Base-by-base conservation (phyloP, 1,140 invertebrate species). In the Orchesella cincta region DNA sequence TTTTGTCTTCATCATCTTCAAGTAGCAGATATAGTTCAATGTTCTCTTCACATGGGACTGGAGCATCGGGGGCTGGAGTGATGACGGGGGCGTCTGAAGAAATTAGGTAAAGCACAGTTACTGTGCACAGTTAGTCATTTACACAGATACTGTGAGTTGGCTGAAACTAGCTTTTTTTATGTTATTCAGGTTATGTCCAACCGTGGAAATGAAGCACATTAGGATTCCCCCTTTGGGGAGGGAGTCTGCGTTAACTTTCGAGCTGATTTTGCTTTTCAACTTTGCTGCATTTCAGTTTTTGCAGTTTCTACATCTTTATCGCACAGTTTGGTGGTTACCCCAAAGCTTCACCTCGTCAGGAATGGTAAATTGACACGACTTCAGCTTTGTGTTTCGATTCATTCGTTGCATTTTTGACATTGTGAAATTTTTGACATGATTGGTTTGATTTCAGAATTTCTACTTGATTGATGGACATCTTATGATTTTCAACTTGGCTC, bases 271-370 rank as follows among this genome's bases (percentile, higher is more conserved):
- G 0, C 51, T 79, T 3, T 52, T 82, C 23, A 76, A 82, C 39
- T 64, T 78, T 39, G 73, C 62, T 23, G 23, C 81, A 1, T 81
- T 80, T 39, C 72, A 73, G n/a, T 62, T 57, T 35, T 71, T 82
- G 1, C 97, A 99, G 87, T 94, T 98, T 85, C 88, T 98, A 20
- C 96, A 98, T 87, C 87, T 98, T 14, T 99, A 98, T 84, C 90
- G 93, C 78, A 97, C 95, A 36, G 92, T 96, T n/a, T 98, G 95
- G 94, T 98, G 97, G 96, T 85, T 98, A 31, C 94, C 95, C 23
- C 91, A 98, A 83, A 96, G 95, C 1, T 92, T 95, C 84, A 94
- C 92, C 80, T 91, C 90, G 81, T 93, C 94, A 86, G 92, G 92
- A 81, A 90, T 98, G 90, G 95, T 97, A 87, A 87, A 89, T 87